These are phyloP conservation scores for Idaea straminata DNA, from an alignment of 2,888 invertebrate species.

Conservation along the genomic window DNA sequence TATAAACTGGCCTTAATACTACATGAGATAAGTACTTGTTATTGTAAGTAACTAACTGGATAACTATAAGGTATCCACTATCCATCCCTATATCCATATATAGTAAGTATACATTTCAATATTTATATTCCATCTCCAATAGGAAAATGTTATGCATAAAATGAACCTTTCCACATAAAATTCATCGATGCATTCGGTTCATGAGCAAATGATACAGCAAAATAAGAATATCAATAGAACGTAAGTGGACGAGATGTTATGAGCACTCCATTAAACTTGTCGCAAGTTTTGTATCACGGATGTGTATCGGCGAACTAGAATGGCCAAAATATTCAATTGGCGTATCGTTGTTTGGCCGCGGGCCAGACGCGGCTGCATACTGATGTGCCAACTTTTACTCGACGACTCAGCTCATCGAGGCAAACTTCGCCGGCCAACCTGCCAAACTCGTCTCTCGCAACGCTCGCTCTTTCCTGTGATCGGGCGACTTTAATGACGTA, in stretches of 20 bases:
- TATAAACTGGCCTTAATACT: no score
- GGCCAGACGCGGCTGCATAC: slow-evolving; percentile 68
- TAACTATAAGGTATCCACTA: no score
- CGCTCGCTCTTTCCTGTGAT: slow-evolving; percentile 29
- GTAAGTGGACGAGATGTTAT: slow-evolving; percentile 44
- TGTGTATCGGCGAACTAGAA: slow-evolving; percentile 48
- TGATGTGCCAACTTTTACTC: slow-evolving; percentile 70
- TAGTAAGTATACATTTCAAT: background rate
- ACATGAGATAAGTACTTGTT: no score
- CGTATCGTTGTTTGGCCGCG: slow-evolving; percentile 66
- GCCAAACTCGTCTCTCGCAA: slow-evolving; percentile 55
- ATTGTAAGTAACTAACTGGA: no score
- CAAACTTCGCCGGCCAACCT: slow-evolving; percentile 55
- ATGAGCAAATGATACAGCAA: slow-evolving; percentile 24
- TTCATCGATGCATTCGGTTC: slow-evolving; percentile 11
- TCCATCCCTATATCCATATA: background rate
- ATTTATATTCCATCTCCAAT: slow-evolving; percentile 9
- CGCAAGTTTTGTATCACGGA: slow-evolving; percentile 62
- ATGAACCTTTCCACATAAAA: slow-evolving; percentile 11
- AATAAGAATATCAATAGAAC: slow-evolving; percentile 26
- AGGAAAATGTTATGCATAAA: slow-evolving; percentile 4
- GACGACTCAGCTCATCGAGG: slow-evolving; percentile 61
- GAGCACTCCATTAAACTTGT: slow-evolving; percentile 58
- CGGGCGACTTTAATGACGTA: slow-evolving; percentile 56
- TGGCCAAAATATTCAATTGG: slow-evolving; percentile 74